phyloP scores from a whole-genome alignment of 2,113 vertebrate species.

The Campylorhamphus procurvoides region DNA sequence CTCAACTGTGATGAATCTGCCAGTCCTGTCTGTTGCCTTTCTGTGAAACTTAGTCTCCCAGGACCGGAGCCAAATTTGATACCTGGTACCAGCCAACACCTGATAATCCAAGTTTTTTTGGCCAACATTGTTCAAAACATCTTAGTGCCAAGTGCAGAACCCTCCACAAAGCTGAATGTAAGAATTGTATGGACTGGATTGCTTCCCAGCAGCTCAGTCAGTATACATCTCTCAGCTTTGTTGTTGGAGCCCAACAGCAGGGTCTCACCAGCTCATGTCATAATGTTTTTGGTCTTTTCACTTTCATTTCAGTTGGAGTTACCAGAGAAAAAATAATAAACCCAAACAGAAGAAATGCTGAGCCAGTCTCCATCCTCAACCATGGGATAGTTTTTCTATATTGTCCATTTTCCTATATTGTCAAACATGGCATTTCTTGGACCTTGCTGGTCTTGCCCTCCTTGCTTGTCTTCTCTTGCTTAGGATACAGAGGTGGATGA shows the following conservation, averaged over 20 bases:
- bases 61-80: background rate
- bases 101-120: background rate
- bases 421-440: background rate
- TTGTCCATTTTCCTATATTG: background rate
- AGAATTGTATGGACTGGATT: background rate
- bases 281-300: background rate
- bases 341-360: background rate
- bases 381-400: background rate
- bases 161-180: background rate
- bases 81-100: background rate
- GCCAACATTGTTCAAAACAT: background rate
- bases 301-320: background rate
- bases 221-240: background rate
- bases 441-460: background rate
- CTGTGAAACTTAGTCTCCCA: background rate
- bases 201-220: background rate
- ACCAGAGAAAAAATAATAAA: background rate
- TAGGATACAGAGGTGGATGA: background rate
- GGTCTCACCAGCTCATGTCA: background rate
- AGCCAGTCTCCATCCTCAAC: background rate
- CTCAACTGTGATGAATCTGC: background rate
- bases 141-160: background rate
- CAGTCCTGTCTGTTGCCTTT: background rate
- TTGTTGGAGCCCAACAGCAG: background rate
- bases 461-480: background rate